Base-by-base conservation (phyloP, 2,888 invertebrate genomes). In the Helobdella robusta region DNA sequence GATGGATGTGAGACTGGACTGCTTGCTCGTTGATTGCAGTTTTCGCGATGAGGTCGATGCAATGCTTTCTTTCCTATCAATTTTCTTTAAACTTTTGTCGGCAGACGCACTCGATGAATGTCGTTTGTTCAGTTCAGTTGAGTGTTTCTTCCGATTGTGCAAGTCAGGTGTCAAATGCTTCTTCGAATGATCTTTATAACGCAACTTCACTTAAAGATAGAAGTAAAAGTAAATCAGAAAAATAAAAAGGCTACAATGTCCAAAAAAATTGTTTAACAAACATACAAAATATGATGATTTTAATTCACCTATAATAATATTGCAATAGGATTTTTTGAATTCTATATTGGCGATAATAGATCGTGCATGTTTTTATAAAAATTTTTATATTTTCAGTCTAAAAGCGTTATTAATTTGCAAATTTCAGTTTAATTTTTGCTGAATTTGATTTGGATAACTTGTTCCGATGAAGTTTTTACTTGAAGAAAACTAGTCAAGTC, bases 91-190 rank as follows among this genome's bases (percentile, higher is more conserved):
- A n/a, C n/a, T n/a, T n/a, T n/a, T n/a, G n/a, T n/a, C n/a, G n/a
- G n/a, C n/a, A n/a, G n/a, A n/a, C 15, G 34, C 50, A 25, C n/a
- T 62, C n/a, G 62, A 62, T 11, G 62, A 62, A 35, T 62, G 62
- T 34, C 62, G 25, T 28, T 62, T 62, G 18, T 48, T 34, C 25
- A 28, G 32, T 30, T 32, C 56, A 1, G 28, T 32, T 1, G 25
- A n/a, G 23, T 56, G 56, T 32, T 56, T 56, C 18, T 30, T 56
- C 32, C 34, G 32, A 32, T 34, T 20, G 32, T 59, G 36, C 35
- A 34, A n/a, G 15, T 59, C 59, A 2, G 34, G 56, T 30, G 56
- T 56, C 30, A 25, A 32, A 28, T 56, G 56, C 32, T 56, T 56
- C 32, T 56, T 56, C 32, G 28, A 28, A 15, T 60, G 60, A 4